These are phyloP conservation scores for Galbula dea DNA, from an alignment of 2,113 vertebrate genomes.

Conservation along the genomic window DNA sequence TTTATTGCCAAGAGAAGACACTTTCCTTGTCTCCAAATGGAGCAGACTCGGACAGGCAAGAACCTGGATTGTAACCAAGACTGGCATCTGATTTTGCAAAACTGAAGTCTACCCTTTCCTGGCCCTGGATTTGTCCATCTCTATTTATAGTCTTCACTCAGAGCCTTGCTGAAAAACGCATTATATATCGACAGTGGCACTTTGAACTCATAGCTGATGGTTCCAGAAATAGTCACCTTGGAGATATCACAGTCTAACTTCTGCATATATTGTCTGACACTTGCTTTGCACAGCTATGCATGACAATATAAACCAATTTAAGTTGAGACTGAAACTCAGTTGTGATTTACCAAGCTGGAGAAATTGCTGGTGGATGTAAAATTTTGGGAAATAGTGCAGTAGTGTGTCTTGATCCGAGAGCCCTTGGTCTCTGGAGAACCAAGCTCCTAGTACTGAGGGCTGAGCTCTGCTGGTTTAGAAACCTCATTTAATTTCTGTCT, in stretches of 20 bases:
- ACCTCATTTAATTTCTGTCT: neutral
- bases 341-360: neutral
- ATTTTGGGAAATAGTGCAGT: neutral
- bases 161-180: conserved; percentile 30
- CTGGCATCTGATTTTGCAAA: conserved; percentile 21
- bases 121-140: neutral
- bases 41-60: neutral
- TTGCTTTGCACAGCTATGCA: neutral
- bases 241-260: neutral
- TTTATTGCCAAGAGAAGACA: neutral
- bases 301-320: neutral
- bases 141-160: neutral
- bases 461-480: neutral
- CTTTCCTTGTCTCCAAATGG: neutral
- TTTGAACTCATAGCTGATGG: neutral
- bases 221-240: conserved; percentile 18
- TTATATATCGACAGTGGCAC: conserved; percentile 16
- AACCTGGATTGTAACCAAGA: neutral
- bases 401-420: neutral
- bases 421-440: neutral
- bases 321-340: neutral
- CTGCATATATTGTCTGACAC: neutral
- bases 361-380: neutral
- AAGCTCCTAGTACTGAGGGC: neutral
- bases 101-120: neutral